Evolutionary conservation across 2,113 vertebrate species (phyloP), one percentile per base, ranked within the genome.

Genomic region (Heptranchias perlo): DNA sequence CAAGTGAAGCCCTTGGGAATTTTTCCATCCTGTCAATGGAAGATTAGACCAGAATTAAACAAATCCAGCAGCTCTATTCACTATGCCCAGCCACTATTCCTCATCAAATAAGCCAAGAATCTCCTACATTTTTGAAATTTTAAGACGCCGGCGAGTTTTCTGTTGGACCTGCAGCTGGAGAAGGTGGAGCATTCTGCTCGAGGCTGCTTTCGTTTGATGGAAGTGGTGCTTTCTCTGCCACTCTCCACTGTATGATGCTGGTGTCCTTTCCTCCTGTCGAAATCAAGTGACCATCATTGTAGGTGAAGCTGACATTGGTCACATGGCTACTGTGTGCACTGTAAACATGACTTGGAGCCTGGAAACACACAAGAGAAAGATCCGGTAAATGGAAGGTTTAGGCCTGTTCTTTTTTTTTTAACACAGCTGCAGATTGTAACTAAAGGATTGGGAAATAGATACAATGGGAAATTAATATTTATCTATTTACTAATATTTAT

Each of bases 311-410:
- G 97, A 99, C 99, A 0, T 99, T 99, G 97, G 99, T 99, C 97
- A 99, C 99, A 1, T 99, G 99, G 97, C 99, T 99, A 96, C 99
- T 99, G 98, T 99, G 99, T 96, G 99, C 99, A 0, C 98, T 99
- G 98, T 99, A 99, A 96, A 99, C 99, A 96, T 99, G 98, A 97
- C 99, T 99, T 58, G 99, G 99, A 95, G 99, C 99, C 99, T 99
- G 96, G 8, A 3, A 73, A 69, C 44, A 95, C 8, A 49, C 23
- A 91, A 96, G 21, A 39, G 44, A 73, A 96, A 47, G 23, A 54
- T 61, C 39, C 2, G 28, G n/a, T 44, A 84, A 96, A 28, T 65
- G 39, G 7, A 47, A 67, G 52, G 31, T 58, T 14, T 58, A 91
- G 28, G 18, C 13, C 52, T 16, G 87, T 28, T 35, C n/a, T 54